Percentiles rank a stretch among this genome's conserved stretches.
phyloP scores from a whole-genome alignment of 1,140 invertebrate species.

The Anagrus nilaparvatae region DNA sequence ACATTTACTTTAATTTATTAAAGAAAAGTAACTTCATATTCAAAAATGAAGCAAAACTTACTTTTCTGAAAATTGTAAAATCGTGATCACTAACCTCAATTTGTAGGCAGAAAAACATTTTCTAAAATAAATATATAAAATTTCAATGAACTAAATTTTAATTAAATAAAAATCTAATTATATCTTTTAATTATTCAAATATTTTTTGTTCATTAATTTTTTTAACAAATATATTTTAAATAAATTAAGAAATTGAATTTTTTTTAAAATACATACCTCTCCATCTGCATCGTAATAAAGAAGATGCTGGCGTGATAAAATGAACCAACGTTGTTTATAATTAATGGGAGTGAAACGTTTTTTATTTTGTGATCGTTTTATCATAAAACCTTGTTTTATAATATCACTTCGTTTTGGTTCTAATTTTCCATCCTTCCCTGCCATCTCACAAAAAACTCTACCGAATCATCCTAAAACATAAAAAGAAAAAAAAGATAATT shows the following conservation, averaged over 20 bases:
- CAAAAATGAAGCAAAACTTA: constrained; percentile 14
- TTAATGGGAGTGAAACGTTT: constrained; percentile 75
- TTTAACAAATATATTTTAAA: too few relatives aligned
- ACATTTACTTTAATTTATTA: constrained; percentile 15
- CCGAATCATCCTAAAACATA: too few relatives aligned
- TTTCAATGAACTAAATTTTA: too few relatives aligned
- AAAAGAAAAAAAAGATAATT: too few relatives aligned
- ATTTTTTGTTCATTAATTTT: too few relatives aligned
- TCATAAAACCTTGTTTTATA: constrained; percentile 59
- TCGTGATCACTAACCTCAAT: constrained; percentile 17
- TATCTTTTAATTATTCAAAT: too few relatives aligned
- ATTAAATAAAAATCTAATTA: too few relatives aligned
- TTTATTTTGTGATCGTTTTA: constrained; percentile 79
- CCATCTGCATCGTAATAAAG: constrained; percentile 72
- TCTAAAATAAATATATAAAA: constrained; percentile 19
- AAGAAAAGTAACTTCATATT: constrained; percentile 13
- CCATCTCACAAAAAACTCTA: constrained; percentile 29
- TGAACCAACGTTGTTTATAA: constrained; percentile 77
- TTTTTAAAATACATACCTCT: constrained; percentile 47
- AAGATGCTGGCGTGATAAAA: constrained; percentile 59
- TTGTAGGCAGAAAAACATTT: constrained; percentile 18
- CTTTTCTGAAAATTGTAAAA: constrained; percentile 17
- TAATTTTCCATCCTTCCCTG: constrained; percentile 35
- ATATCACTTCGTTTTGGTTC: constrained; percentile 31
- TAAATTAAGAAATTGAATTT: too few relatives aligned